Evolutionary conservation across 2,113 vertebrate genomes (phyloP).

Genomic region (Vicugna pacos): DNA sequence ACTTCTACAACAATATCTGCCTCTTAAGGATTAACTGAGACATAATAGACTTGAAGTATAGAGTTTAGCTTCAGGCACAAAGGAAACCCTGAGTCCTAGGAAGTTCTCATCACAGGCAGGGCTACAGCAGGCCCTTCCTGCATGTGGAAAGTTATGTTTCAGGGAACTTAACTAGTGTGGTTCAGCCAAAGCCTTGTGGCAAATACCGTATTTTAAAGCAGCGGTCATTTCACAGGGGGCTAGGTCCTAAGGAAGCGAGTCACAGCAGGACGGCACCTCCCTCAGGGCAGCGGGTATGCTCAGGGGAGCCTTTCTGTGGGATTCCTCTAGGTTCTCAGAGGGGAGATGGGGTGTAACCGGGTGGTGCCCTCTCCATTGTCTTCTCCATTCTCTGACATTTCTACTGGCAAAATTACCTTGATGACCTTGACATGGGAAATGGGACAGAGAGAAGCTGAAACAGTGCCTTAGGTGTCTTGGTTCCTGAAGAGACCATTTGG

Average conservation of each 20-base stretch:
- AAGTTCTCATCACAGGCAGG: fast-evolving
- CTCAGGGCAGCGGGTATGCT: neutral
- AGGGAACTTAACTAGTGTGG: neutral
- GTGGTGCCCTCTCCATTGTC: neutral
- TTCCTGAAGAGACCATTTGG: neutral
- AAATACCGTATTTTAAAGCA: fast-evolving
- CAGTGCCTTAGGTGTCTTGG: neutral
- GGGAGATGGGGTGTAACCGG: neutral
- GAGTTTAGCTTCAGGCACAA: no score
- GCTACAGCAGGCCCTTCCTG: neutral
- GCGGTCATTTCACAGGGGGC: neutral
- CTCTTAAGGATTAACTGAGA: neutral
- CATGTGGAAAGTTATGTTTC: neutral
- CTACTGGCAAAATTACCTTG: neutral
- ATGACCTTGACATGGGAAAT: neutral
- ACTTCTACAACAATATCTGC: fast-evolving
- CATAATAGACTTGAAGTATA: neutral
- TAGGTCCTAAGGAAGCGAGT: neutral
- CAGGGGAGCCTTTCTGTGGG: neutral
- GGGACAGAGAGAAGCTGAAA: neutral
- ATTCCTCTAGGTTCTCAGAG: neutral
- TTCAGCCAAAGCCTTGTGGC: neutral
- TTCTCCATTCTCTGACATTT: neutral
- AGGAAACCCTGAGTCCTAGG: fast-evolving
- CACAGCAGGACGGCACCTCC: neutral